Conservation (phyloP, 2,113 vertebrate genomes). For the Salvelinus alpinus region DNA sequence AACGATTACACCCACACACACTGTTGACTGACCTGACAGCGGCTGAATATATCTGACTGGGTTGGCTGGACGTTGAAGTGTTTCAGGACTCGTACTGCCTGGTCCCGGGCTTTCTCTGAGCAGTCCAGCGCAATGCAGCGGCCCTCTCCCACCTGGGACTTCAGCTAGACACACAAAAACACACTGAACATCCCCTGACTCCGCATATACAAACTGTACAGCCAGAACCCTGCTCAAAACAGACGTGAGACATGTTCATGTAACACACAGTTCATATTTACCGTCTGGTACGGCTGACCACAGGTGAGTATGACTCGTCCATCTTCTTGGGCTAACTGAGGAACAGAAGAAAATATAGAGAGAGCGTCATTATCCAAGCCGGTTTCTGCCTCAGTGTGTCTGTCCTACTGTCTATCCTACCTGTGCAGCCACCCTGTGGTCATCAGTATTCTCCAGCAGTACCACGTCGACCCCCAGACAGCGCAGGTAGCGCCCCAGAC, state of each 20-base stretch:
- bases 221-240: constrained; percentile 7
- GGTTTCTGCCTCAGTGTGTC: not conserved
- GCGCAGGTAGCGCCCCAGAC: constrained; percentile 83
- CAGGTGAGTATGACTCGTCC: constrained; percentile 84
- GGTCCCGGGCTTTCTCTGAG: constrained; percentile 82
- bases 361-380: not conserved
- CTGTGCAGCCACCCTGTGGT: constrained; percentile 82
- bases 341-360: constrained; percentile 14
- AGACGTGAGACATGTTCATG: constrained; percentile 17
- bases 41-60: constrained; percentile 80
- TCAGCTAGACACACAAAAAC: constrained; percentile 69
- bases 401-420: constrained; percentile 54
- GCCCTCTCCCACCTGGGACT: constrained; percentile 85
- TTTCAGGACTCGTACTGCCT: constrained; percentile 77
- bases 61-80: constrained; percentile 81
- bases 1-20: constrained; percentile 16
- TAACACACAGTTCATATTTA: constrained; percentile 60
- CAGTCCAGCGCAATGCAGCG: constrained; percentile 81
- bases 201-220: constrained; percentile 45
- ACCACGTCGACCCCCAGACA: constrained; percentile 81
- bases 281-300: constrained; percentile 82
- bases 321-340: constrained; percentile 80
- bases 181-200: not conserved
- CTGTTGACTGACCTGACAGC: constrained; percentile 80
- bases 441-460: constrained; percentile 77